A percentile compares a stretch with the other conserved stretches of the same genome.
Evolutionary conservation across 2,113 vertebrate genomes (phyloP).

Genomic region (Rhineura floridana): DNA sequence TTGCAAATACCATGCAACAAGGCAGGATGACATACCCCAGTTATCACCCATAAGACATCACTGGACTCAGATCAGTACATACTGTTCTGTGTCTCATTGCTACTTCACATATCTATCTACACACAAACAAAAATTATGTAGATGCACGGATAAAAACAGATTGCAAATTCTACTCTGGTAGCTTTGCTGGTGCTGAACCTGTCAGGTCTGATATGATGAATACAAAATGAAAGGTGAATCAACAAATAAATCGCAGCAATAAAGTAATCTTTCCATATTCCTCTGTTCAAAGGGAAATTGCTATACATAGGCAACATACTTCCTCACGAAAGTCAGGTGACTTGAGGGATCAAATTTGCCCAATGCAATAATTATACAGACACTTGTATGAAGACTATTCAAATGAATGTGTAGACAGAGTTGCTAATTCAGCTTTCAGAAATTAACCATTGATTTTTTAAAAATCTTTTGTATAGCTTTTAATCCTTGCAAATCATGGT

Average conservation of each 20-base stretch:
- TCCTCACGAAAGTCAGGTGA: neutral
- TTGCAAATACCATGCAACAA: neutral
- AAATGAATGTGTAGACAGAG: neutral
- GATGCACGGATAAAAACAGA: conserved; percentile 22
- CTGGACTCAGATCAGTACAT: neutral
- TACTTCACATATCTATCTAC: too few relatives aligned
- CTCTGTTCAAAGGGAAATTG: neutral
- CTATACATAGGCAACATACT: neutral
- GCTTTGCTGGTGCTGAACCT: conserved; percentile 14
- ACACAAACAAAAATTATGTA: neutral
- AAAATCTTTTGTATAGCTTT: neutral
- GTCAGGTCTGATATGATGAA: neutral
- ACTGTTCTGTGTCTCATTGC: neutral
- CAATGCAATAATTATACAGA: neutral
- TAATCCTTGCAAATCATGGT: neutral
- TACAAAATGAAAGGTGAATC: neutral
- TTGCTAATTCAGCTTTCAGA: neutral
- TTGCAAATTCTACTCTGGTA: neutral
- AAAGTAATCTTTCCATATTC: conserved; percentile 7
- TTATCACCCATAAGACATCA: neutral
- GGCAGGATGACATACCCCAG: neutral
- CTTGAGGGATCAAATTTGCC: neutral
- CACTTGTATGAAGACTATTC: neutral
- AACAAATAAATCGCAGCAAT: conserved; percentile 37
- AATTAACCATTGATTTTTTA: neutral